Percentiles rank a stretch among this genome's conserved stretches.
Conservation (phyloP, 2,888 invertebrate species). For the Lasioglossum zephyrum region DNA sequence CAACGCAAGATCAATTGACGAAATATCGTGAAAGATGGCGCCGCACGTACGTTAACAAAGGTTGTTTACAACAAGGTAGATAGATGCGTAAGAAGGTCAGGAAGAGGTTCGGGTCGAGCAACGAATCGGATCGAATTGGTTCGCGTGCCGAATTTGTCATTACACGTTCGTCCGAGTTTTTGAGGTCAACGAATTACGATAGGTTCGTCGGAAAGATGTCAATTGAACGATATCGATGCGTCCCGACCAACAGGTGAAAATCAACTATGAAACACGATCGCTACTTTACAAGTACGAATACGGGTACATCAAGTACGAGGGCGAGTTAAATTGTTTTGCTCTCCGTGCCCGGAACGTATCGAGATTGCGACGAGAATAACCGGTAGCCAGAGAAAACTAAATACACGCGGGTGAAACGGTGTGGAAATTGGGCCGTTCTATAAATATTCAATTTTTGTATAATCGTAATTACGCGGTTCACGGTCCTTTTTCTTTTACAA, state of each 20-base stretch:
- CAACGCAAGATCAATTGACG: not conserved
- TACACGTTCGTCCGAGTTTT: not conserved
- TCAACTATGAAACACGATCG: not conserved
- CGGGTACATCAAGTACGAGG: not conserved
- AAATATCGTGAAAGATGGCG: constrained; percentile 3
- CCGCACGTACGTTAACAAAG: not conserved
- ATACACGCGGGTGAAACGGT: constrained; percentile 54
- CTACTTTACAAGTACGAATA: not conserved
- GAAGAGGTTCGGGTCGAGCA: not conserved
- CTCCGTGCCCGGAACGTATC: constrained; percentile 53
- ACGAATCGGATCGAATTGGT: not conserved
- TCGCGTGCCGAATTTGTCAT: not conserved
- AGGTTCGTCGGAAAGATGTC: not conserved
- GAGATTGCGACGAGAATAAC: constrained; percentile 64
- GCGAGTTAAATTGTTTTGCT: not conserved
- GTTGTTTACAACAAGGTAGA: constrained; percentile 47
- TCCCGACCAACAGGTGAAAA: not conserved
- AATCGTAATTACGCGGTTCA: not conserved
- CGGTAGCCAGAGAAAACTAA: constrained; percentile 59
- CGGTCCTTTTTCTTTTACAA: not conserved
- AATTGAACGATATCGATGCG: not conserved
- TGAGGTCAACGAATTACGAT: not conserved
- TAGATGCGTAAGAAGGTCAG: constrained; percentile 36
- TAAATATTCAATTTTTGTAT: constrained; percentile 72
- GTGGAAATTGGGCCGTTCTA: constrained; percentile 74